Evolutionary conservation across 2,113 vertebrate species (phyloP).

Genomic region (Trachemys scripta): DNA sequence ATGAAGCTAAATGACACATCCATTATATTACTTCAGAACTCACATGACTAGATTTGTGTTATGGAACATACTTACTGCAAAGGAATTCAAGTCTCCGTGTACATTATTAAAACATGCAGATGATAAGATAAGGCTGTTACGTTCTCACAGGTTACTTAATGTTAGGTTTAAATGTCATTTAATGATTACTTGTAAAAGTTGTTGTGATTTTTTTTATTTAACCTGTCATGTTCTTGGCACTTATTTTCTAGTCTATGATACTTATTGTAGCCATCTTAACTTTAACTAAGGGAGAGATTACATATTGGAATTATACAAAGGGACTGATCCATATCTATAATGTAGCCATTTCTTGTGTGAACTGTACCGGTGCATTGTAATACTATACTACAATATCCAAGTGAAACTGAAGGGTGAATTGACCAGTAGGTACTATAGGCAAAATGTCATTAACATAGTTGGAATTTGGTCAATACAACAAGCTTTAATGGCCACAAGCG

Average conservation of each 20-base stretch:
- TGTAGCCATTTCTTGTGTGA: background rate
- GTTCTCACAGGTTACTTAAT: background rate
- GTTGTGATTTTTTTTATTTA: background rate
- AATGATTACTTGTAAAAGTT: background rate
- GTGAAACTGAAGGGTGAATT: background rate
- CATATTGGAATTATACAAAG: background rate
- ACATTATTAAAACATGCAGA: rapidly evolving
- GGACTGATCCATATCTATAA: conserved; percentile 18
- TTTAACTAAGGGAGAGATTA: background rate
- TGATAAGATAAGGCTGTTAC: background rate
- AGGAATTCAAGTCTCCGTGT: background rate
- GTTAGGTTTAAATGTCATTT: background rate
- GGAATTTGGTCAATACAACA: background rate
- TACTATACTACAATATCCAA: background rate
- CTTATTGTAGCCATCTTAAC: background rate
- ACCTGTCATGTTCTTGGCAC: background rate
- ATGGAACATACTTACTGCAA: background rate
- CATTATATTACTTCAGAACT: rapidly evolving
- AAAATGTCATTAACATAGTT: rapidly evolving
- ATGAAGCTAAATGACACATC: background rate
- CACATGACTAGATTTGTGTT: background rate
- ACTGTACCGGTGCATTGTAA: background rate
- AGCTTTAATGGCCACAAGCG: background rate
- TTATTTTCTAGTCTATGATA: background rate
- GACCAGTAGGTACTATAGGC: background rate